phyloP scores from a whole-genome alignment of 2,888 invertebrate genomes.

The Augiades crinisus region DNA sequence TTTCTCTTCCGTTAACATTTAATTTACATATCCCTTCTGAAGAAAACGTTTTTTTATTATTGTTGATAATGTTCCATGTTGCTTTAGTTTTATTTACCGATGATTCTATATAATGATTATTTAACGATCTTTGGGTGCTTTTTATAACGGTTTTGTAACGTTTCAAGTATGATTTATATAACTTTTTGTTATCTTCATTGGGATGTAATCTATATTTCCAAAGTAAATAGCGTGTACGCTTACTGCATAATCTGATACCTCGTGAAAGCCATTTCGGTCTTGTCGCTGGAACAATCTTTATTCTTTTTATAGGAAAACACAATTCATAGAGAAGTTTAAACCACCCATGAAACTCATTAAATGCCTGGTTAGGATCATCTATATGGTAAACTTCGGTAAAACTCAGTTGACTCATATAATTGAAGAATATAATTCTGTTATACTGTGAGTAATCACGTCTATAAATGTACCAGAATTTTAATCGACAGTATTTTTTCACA shows the following conservation, averaged over 20 bases:
- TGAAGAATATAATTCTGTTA: background rate
- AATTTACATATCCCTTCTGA: background rate
- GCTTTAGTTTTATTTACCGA: background rate
- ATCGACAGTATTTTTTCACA: background rate
- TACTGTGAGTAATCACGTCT: background rate
- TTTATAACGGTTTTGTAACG: background rate
- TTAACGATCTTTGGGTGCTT: background rate
- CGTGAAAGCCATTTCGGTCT: background rate
- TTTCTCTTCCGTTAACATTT: background rate
- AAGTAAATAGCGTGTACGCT: background rate
- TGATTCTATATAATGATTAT: background rate
- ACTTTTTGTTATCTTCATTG: background rate
- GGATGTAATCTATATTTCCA: background rate
- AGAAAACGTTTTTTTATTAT: background rate
- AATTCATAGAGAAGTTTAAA: constrained; percentile 1
- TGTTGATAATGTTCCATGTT: background rate
- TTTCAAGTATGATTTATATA: background rate
- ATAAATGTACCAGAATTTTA: background rate
- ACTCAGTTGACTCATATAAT: background rate
- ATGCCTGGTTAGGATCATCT: background rate
- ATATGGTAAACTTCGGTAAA: background rate
- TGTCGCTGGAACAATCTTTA: background rate
- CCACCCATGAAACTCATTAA: background rate
- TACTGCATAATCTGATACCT: background rate
- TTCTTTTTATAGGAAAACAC: background rate